Conservation (phyloP, 2,797 vertebrate genomes). For the Phoxinus dragarum region DNA sequence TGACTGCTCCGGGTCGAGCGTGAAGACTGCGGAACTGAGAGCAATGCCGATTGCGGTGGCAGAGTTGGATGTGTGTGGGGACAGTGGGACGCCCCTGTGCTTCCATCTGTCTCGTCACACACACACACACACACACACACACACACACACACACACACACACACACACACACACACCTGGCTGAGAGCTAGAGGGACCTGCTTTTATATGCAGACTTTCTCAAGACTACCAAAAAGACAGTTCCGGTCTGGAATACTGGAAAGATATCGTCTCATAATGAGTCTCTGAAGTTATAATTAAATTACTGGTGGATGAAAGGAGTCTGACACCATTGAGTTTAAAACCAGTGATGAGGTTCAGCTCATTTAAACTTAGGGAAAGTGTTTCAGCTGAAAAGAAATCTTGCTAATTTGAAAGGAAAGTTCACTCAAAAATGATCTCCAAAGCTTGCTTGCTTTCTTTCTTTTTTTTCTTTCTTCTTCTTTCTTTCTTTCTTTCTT, state of each 20-base stretch:
- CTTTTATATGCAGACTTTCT: slow-evolving; percentile 20
- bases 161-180: slow-evolving; percentile 3
- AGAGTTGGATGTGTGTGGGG: slow-evolving; percentile 37
- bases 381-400: not conserved
- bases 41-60: slow-evolving; percentile 3
- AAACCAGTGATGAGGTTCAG: slow-evolving; percentile 1
- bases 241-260: not conserved
- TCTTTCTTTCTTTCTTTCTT: not conserved
- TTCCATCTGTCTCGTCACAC: slow-evolving; percentile 25
- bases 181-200: slow-evolving; percentile 22
- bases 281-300: slow-evolving; percentile 27
- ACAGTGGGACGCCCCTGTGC: slow-evolving; percentile 40
- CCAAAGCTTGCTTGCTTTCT: no score
- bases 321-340: not conserved
- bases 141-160: slow-evolving; percentile 19
- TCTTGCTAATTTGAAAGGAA: not conserved
- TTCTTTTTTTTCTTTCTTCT: no score
- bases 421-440: not conserved
- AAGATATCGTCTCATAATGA: not conserved
- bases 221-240: slow-evolving; percentile 11
- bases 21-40: not conserved
- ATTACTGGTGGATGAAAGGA: slow-evolving; percentile 20
- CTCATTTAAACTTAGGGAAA: slow-evolving; percentile 2
- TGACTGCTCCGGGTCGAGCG: not conserved
- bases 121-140: slow-evolving; percentile 9